Conservation (phyloP, 2,113 vertebrate species). For the Chunga burmeisteri region DNA sequence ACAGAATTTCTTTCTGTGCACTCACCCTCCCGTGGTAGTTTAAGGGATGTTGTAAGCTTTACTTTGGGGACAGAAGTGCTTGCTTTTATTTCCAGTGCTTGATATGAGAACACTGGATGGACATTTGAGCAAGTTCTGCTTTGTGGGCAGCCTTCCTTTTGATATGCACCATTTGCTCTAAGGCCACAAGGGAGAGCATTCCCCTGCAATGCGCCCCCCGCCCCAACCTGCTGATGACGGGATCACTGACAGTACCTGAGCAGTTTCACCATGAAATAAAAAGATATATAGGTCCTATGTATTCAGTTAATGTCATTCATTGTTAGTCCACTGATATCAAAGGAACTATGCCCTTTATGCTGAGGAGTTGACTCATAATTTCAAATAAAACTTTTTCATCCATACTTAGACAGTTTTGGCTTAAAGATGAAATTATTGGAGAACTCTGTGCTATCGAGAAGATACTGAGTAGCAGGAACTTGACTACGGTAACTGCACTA, state of each 20-base stretch:
- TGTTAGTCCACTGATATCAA: not conserved
- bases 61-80: not conserved
- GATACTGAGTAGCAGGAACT: not conserved
- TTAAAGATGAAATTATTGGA: not conserved
- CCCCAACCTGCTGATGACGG: not conserved
- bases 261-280: not conserved
- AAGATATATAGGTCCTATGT: not conserved
- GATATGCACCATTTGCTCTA: not conserved
- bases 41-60: not conserved
- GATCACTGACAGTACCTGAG: not conserved
- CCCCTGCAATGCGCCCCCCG: not conserved
- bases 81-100: not conserved
- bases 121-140: not conserved
- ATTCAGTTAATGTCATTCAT: not conserved
- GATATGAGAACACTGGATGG: not conserved
- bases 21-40: not conserved
- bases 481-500: not conserved
- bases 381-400: not conserved
- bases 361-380: not conserved
- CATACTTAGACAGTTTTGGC: not conserved
- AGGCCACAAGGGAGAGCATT: not conserved
- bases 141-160: not conserved
- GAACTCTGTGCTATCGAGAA: not conserved
- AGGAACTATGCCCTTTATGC: not conserved
- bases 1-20: not conserved